Base-by-base conservation (phyloP, 92 coral and sea anemone species). In the Epizoanthus ramosus region DNA sequence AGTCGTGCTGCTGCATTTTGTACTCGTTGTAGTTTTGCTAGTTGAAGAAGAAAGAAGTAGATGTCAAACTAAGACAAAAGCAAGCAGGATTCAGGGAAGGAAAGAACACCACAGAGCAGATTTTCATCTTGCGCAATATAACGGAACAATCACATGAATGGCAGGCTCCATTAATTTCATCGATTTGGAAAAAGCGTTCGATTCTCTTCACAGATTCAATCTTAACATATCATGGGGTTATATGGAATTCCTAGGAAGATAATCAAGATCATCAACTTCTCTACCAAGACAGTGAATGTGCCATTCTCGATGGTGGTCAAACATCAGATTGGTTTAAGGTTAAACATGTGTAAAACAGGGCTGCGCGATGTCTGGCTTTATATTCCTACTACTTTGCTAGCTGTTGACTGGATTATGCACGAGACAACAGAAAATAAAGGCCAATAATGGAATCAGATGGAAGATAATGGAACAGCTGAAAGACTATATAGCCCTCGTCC, bases 1-100 rank as follows among this genome's bases (percentile, higher is more conserved):
- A n/a, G n/a, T n/a, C n/a, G n/a, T n/a, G n/a, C n/a, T n/a, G n/a
- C n/a, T n/a, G n/a, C n/a, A n/a, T n/a, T n/a, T n/a, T n/a, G n/a
- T n/a, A n/a, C n/a, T n/a, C n/a, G n/a, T n/a, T n/a, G n/a, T n/a
- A n/a, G n/a, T n/a, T n/a, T n/a, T n/a, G n/a, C n/a, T n/a, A n/a
- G n/a, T n/a, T n/a, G n/a, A n/a, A n/a, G 64, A 86, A 86, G 85
- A 37, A 3, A 19, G 89, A 35, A 39, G 45, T 53, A 41, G 67
- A 70, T 54, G 39, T 39, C 63, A 86, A 28, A 53, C 63, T 86
- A 18, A 41, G 70, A 24, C 57, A 58, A 15, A 79, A 87, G 37
- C 86, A 87, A 72, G 86, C 90, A 24, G 83, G 90, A 39, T 86
- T 86, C 47, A 43, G 81, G 64, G 73, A 28, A 50, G 79, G 71